Evolutionary conservation across 2,113 vertebrate genomes (phyloP).

Genomic region (Aegotheles bennettii): DNA sequence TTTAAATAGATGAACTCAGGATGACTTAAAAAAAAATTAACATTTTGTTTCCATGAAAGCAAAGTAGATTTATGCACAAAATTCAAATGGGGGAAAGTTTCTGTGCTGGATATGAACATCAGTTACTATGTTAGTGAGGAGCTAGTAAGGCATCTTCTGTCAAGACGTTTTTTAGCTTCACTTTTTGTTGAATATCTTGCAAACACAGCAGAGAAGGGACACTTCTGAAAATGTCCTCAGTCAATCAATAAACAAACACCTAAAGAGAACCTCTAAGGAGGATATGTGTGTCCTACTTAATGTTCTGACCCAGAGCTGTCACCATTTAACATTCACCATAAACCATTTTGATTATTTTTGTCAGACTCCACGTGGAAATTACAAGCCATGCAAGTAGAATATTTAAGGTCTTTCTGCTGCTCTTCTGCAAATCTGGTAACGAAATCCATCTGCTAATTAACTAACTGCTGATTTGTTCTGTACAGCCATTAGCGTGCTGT

Average conservation of each 20-base stretch:
- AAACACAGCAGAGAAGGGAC: neutral
- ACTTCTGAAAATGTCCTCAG: neutral
- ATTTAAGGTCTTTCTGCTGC: neutral
- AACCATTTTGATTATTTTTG: neutral
- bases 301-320: neutral
- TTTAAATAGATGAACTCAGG: neutral
- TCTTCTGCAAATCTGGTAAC: neutral
- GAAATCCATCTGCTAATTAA: constrained; percentile 48
- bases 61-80: neutral
- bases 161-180: neutral
- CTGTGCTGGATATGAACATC: neutral
- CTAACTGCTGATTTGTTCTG: neutral
- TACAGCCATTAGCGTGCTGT: neutral
- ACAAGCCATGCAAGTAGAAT: neutral
- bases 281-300: neutral
- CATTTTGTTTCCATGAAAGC: neutral
- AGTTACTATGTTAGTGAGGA: neutral
- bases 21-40: neutral
- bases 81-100: neutral
- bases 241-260: neutral
- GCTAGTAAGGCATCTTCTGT: neutral
- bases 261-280: neutral
- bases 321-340: neutral
- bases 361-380: neutral
- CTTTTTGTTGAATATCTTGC: neutral